Percentiles rank a stretch among this genome's conserved stretches.
Evolutionary conservation across 2,888 invertebrate species (phyloP).

Genomic region (Caenorhabditis sp.): DNA sequence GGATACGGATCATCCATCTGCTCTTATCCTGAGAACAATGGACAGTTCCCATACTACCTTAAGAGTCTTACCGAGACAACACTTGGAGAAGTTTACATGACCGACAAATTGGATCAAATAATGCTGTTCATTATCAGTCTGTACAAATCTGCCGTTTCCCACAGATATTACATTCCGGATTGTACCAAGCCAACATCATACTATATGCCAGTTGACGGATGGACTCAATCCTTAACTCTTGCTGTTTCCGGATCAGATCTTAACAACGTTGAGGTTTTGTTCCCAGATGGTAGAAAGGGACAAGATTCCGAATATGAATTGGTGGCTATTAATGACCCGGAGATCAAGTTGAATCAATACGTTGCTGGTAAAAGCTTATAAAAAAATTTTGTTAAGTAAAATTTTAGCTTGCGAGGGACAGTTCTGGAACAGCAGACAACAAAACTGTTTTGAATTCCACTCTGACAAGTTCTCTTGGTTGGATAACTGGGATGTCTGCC

Average conservation of each 20-base stretch:
- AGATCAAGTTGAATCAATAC: constrained; percentile 67
- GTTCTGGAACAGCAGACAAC: constrained; percentile 57
- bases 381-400: neutral
- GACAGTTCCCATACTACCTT: constrained; percentile 64
- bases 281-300: constrained; percentile 67
- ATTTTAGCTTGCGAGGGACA: constrained; percentile 66
- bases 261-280: constrained; percentile 53
- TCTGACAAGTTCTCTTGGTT: constrained; percentile 37
- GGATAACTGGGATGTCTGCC: constrained; percentile 61
- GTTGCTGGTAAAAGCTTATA: constrained; percentile 49
- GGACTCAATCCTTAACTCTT: constrained; percentile 74
- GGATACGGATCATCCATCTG: constrained; percentile 64
- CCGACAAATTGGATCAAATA: constrained; percentile 62
- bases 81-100: constrained; percentile 67
- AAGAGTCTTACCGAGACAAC: constrained; percentile 51
- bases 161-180: constrained; percentile 59
- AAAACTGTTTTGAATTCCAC: constrained; percentile 54
- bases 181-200: constrained; percentile 55
- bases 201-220: constrained; percentile 76
- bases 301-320: constrained; percentile 54
- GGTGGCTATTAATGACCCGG: constrained; percentile 61
- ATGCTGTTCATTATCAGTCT: constrained; percentile 70
- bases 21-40: constrained; percentile 42
- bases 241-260: constrained; percentile 66
- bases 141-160: constrained; percentile 72